Evolutionary conservation across 1,140 invertebrate species (phyloP).

Genomic region (Eufriesea mexicana): DNA sequence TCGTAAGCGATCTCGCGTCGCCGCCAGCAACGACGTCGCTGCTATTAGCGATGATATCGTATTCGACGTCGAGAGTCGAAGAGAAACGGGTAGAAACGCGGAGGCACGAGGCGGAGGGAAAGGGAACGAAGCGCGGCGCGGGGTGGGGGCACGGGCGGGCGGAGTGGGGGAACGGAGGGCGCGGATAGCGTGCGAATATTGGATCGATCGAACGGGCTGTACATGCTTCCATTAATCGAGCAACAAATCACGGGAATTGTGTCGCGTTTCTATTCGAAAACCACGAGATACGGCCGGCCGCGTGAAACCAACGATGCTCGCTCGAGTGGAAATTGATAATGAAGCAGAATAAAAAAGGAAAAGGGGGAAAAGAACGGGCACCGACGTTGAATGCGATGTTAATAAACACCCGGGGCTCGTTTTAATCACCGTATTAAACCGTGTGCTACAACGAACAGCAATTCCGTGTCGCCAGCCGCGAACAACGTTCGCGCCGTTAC

Average conservation of each 20-base stretch:
- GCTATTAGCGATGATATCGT: conserved; percentile 67
- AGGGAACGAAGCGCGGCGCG: not conserved
- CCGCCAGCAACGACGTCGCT: conserved; percentile 65
- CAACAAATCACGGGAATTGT: conserved; percentile 68
- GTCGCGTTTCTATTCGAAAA: conserved; percentile 63
- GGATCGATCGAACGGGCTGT: conserved; percentile 56
- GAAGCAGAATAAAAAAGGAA: conserved; percentile 16
- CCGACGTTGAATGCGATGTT: conserved; percentile 27
- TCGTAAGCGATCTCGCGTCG: conserved; percentile 65
- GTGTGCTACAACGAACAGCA: not conserved
- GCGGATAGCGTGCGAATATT: conserved; percentile 61
- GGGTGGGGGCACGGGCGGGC: not conserved
- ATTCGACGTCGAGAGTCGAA: conserved; percentile 58
- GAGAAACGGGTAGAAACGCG: not conserved
- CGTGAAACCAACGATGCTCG: conserved; percentile 2
- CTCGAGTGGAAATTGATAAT: conserved; percentile 49
- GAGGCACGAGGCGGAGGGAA: fast-evolving
- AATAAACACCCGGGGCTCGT: conserved; percentile 25
- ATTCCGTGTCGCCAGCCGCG: conserved; percentile 6
- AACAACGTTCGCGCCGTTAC: conserved; percentile 29
- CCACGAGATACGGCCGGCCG: conserved; percentile 44
- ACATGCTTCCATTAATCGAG: conserved; percentile 65
- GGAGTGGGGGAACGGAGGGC: not conserved
- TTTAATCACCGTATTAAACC: conserved; percentile 39
- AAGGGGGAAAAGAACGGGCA: not conserved